Evolutionary conservation across 1,140 invertebrate genomes (phyloP), one percentile per base, ranked within the genome.

Genomic region (Sitobion miscanthi): DNA sequence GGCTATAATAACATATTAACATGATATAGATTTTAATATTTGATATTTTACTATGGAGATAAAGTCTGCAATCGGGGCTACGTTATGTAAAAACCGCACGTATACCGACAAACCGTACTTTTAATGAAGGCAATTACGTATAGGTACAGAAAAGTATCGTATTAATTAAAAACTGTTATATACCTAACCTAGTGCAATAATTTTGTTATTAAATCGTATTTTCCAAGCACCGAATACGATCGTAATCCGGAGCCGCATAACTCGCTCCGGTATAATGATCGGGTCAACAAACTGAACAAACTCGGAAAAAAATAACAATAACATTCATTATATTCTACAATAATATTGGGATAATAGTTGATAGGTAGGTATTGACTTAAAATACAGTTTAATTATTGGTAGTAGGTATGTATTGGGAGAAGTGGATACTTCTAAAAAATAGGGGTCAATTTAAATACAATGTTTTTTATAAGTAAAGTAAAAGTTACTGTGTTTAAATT

Each of bases 1-100:
- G 35, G 49, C 21, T 35, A 35, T 88, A 87, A 88, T 88, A 88
- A 88, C 35, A 35, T 88, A 87, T 52, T 88, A 88, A 88, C 14
- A 87, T 14, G 23, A 47, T 49, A 52, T 77, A n/a, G 30, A 77
- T 77, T 77, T n/a, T 77, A n/a, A 9, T n/a, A n/a, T 77, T 77
- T n/a, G 14, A n/a, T 77, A n/a, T 77, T 77, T 77, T 77, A 77
- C n/a, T 77, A 77, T 77, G 62, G 62, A 77, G 4, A 77, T 77
- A 77, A 77, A 77, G 62, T n/a, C n/a, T 77, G n/a, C 62, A 77
- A 77, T 77, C 62, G 30, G 30, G 1, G 62, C 14, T 77, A 77
- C 4, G n/a, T 77, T 77, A 77, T 77, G n/a, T 77, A 77, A 77
- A 77, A 77, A n/a, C 30, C 62, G n/a, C 2, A 17, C 14, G 14